phyloP scores from a whole-genome alignment of 1,140 invertebrate species.

The Drosophila simulans region DNA sequence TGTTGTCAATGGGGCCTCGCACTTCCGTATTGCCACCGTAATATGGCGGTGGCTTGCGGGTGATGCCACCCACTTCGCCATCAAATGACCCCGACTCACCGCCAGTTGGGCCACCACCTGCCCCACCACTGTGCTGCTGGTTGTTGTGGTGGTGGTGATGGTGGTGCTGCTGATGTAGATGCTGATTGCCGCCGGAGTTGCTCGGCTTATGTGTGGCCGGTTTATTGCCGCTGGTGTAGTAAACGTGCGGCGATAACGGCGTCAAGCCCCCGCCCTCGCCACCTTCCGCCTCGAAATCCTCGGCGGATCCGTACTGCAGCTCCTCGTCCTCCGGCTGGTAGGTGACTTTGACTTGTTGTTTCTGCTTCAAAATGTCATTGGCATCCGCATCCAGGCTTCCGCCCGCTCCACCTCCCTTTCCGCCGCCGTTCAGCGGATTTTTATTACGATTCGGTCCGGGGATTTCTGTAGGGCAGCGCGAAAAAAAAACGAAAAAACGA shows the following conservation, averaged over 20 bases:
- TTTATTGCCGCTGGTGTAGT: slow-evolving; percentile 78
- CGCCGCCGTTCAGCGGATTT: slow-evolving; percentile 71
- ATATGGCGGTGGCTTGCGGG: slow-evolving; percentile 58
- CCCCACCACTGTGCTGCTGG: slow-evolving; percentile 18
- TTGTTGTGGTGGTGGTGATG: slow-evolving; percentile 70
- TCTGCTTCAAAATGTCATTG: slow-evolving; percentile 84
- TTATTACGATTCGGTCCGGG: slow-evolving; percentile 85
- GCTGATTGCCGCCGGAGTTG: slow-evolving; percentile 51
- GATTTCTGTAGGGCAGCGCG: slow-evolving; percentile 85
- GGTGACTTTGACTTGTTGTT: slow-evolving; percentile 84
- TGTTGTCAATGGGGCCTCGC: slow-evolving; percentile 69
- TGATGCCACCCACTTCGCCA: slow-evolving; percentile 47
- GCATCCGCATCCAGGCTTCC: slow-evolving; percentile 72
- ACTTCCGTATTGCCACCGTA: slow-evolving; percentile 67
- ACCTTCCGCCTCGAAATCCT: slow-evolving; percentile 81
- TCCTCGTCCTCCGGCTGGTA: slow-evolving; percentile 84
- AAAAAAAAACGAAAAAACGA: slow-evolving; percentile 33
- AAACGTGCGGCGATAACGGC: slow-evolving; percentile 80
- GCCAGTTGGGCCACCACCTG: slow-evolving; percentile 8
- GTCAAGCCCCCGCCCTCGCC: slow-evolving; percentile 61
- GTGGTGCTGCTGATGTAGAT: slow-evolving; percentile 65
- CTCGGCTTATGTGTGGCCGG: slow-evolving; percentile 75
- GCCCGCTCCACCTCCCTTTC: slow-evolving; percentile 37
- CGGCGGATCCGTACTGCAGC: slow-evolving; percentile 78
- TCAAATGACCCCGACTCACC: slow-evolving; percentile 14